These are phyloP conservation scores for Didymodactylos carnosus DNA, from an alignment of 2,888 invertebrate genomes.

Conservation along the genomic window DNA sequence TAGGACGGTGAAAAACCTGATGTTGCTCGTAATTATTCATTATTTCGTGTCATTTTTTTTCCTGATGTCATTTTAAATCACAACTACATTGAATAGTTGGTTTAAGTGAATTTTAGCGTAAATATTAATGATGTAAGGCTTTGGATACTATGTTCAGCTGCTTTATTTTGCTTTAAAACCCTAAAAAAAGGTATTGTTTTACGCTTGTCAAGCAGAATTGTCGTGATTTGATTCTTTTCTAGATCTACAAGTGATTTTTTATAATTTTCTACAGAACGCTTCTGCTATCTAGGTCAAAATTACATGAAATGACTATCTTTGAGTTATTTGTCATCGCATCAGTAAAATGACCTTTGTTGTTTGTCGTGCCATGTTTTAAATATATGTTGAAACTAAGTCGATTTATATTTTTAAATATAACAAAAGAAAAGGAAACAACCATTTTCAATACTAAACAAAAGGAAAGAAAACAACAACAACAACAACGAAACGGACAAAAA, in stretches of 20 bases:
- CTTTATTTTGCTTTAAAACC: too few relatives aligned
- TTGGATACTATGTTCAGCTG: too few relatives aligned
- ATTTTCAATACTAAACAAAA: too few relatives aligned
- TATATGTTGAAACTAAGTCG: background rate
- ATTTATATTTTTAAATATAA: too few relatives aligned
- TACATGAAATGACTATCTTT: too few relatives aligned
- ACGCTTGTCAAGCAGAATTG: too few relatives aligned
- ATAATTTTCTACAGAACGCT: constrained; percentile 23
- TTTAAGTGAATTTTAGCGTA: constrained; percentile 54
- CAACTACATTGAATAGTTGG: constrained; percentile 96
- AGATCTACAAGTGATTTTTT: background rate
- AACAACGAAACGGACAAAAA: too few relatives aligned
- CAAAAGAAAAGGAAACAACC: too few relatives aligned
- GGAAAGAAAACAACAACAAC: too few relatives aligned
- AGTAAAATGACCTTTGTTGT: constrained; percentile 66
- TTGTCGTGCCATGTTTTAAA: constrained; percentile 47
- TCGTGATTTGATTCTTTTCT: background rate
- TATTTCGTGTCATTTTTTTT: constrained; percentile 86
- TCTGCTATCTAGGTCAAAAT: constrained; percentile 99
- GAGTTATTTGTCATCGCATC: constrained; percentile 96
- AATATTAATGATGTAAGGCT: background rate
- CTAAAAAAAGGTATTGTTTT: too few relatives aligned
- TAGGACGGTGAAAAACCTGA: constrained; percentile 73
- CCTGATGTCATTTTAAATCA: constrained; percentile 87
- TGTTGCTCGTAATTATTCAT: constrained; percentile 81